phyloP scores from a whole-genome alignment of 2,113 vertebrate species.

The Hucho hucho region DNA sequence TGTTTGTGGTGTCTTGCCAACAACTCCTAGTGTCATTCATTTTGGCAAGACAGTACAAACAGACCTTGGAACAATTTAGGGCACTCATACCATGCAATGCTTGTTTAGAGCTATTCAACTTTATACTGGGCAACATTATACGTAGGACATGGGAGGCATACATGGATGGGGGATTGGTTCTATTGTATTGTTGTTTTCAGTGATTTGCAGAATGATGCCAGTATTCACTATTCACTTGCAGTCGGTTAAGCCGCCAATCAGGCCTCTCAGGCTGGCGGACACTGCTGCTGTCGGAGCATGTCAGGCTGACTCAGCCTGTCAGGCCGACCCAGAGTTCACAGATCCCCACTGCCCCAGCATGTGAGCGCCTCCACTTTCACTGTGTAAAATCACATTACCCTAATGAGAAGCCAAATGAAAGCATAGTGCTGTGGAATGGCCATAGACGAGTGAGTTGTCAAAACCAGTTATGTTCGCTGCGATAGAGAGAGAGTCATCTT shows the following conservation, averaged over 20 bases:
- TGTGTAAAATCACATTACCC: constrained; percentile 75
- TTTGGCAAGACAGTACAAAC: no score
- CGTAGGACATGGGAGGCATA: background rate
- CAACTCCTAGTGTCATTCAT: no score
- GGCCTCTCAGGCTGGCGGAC: constrained; percentile 46
- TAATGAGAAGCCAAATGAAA: constrained; percentile 84
- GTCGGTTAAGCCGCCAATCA: constrained; percentile 66
- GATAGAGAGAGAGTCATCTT: constrained; percentile 19
- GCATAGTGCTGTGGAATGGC: constrained; percentile 75
- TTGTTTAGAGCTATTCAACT: background rate
- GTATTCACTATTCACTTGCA: constrained; percentile 59
- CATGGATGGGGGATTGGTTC: background rate
- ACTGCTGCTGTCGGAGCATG: constrained; percentile 53
- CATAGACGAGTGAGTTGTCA: constrained; percentile 83
- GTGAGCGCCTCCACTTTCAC: constrained; percentile 54
- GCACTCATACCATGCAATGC: background rate
- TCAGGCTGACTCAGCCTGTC: constrained; percentile 47
- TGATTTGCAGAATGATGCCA: constrained; percentile 66
- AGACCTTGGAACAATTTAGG: background rate
- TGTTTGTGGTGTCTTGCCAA: background rate
- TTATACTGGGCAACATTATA: background rate
- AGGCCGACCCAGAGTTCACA: constrained; percentile 57
- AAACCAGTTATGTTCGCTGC: constrained; percentile 74
- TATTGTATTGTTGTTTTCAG: constrained; percentile 24
- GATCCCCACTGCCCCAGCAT: constrained; percentile 28